phyloP scores from a whole-genome alignment of 2,888 invertebrate genomes.

The Coenonympha glycerion region DNA sequence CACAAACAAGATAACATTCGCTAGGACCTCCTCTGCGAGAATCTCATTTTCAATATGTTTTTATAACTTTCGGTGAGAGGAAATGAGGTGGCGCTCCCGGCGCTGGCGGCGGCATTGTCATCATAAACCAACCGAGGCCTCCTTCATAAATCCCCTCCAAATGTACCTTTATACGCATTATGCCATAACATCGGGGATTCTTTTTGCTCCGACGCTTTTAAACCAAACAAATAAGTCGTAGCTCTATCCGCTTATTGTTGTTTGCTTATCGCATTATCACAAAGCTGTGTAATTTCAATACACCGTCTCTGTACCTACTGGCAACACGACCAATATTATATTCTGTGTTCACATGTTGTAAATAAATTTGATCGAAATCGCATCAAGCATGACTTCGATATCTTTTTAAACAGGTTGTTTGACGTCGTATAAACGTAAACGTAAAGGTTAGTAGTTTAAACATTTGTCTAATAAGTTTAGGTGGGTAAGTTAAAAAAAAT shows the following conservation, averaged over 20 bases:
- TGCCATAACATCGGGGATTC: constrained; percentile 59
- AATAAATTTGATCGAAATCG: too few relatives aligned
- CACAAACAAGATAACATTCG: constrained; percentile 73
- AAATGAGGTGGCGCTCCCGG: constrained; percentile 72
- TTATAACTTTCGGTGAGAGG: constrained; percentile 75
- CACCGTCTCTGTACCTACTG: not conserved
- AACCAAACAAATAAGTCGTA: constrained; percentile 56
- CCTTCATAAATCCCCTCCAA: constrained; percentile 70
- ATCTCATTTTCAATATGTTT: constrained; percentile 77
- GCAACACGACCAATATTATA: too few relatives aligned
- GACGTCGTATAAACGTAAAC: too few relatives aligned
- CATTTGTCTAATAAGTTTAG: too few relatives aligned
- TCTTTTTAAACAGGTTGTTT: too few relatives aligned
- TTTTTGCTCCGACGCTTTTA: constrained; percentile 49
- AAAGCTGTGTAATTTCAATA: constrained; percentile 17
- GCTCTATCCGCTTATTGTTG: constrained; percentile 32
- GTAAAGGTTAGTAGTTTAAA: too few relatives aligned
- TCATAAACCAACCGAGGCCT: constrained; percentile 72
- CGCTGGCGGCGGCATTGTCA: constrained; percentile 65
- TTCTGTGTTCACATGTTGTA: too few relatives aligned
- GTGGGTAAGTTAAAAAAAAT: too few relatives aligned
- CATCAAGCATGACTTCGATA: too few relatives aligned
- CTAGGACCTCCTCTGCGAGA: constrained; percentile 63
- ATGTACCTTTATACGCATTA: constrained; percentile 74
- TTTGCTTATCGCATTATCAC: constrained; percentile 26